Conservation (phyloP, 2,797 vertebrate genomes). For the Coregonus suidteri region DNA sequence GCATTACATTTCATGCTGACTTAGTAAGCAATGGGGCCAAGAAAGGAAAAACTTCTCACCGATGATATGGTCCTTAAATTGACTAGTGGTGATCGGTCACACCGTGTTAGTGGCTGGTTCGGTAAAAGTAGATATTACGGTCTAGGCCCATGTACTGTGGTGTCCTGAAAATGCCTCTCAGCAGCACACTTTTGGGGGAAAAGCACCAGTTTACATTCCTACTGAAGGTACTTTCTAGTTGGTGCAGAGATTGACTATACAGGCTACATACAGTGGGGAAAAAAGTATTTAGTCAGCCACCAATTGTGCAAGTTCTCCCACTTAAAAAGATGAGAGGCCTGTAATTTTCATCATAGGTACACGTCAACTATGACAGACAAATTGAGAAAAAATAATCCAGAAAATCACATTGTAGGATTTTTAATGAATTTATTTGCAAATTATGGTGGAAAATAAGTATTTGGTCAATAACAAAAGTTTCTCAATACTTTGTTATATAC, state of each 20-base stretch:
- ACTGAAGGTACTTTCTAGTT: neutral
- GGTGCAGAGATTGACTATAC: neutral
- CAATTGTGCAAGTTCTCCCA: no score
- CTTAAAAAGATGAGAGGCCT: no score
- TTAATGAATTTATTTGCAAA: no score
- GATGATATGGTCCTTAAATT: slow-evolving; percentile 78
- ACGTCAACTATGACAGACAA: no score
- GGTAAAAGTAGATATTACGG: slow-evolving; percentile 8
- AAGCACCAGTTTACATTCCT: neutral
- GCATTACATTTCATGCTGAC: slow-evolving; percentile 86
- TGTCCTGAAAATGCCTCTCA: neutral
- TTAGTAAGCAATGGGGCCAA: slow-evolving; percentile 69
- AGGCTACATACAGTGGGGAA: no score
- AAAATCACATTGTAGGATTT: no score
- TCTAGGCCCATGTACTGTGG: neutral
- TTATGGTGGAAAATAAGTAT: no score
- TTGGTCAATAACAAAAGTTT: no score
- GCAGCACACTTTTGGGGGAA: neutral
- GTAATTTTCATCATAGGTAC: no score
- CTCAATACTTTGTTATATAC: no score
- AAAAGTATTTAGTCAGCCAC: no score
- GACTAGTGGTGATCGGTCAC: slow-evolving; percentile 72
- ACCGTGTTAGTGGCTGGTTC: slow-evolving; percentile 34
- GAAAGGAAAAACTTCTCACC: slow-evolving; percentile 62
- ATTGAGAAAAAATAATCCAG: no score